These are phyloP conservation scores for Nomia melanderi DNA, from an alignment of 1,140 invertebrate genomes.

Conservation along the genomic window DNA sequence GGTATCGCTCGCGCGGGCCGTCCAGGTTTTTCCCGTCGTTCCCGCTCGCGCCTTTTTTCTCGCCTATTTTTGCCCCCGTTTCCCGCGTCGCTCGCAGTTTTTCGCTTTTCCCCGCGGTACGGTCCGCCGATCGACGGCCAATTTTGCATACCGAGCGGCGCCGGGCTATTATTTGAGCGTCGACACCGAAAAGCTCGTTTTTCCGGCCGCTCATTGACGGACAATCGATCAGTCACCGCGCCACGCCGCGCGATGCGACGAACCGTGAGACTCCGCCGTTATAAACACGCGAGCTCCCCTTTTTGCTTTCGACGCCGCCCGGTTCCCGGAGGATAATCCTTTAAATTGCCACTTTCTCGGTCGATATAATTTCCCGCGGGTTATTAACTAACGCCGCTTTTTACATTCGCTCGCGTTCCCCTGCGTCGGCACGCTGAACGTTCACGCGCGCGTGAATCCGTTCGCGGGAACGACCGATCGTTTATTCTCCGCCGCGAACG, in stretches of 20 bases:
- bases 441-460: too few species aligned
- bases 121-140: slow-evolving; percentile 25
- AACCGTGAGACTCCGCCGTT: slow-evolving; percentile 25
- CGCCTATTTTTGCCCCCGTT: background rate
- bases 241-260: slow-evolving; percentile 11
- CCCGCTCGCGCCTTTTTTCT: background rate
- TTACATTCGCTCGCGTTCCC: too few species aligned
- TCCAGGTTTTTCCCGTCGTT: background rate
- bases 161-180: slow-evolving; percentile 40
- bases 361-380: too few species aligned
- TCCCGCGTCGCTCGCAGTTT: too few species aligned
- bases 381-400: too few species aligned
- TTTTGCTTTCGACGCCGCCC: background rate
- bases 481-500: too few species aligned
- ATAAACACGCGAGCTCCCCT: slow-evolving; percentile 25
- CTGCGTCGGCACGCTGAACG: too few species aligned
- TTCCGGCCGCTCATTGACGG: slow-evolving; percentile 18
- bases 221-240: slow-evolving; percentile 35
- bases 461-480: too few species aligned
- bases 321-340: too few species aligned
- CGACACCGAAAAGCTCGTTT: slow-evolving; percentile 41
- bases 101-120: background rate
- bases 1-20: too few species aligned
- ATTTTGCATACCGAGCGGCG: slow-evolving; percentile 46
- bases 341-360: too few species aligned